These are phyloP conservation scores for Alligator mississippiensis DNA, from an alignment of 2,113 vertebrate species.

Conservation along the genomic window DNA sequence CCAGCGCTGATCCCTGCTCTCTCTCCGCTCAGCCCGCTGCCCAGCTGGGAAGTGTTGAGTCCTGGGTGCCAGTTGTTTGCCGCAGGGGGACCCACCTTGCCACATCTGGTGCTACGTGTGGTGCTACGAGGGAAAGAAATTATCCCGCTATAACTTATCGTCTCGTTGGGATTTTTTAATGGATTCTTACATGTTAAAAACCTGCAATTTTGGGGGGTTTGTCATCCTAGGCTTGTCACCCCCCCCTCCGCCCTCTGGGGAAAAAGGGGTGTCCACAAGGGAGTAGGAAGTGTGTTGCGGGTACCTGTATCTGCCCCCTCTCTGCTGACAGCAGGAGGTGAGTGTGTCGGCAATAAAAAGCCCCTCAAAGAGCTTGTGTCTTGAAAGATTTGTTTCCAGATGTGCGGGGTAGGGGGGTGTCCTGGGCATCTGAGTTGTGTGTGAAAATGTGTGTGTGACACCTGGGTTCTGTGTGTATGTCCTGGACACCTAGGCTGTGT, in stretches of 20 bases:
- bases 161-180: not conserved
- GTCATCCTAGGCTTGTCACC: too few relatives aligned
- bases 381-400: not conserved
- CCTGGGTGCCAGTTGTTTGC: not conserved
- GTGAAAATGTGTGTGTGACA: too few relatives aligned
- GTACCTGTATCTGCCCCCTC: not conserved
- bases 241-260: too few relatives aligned
- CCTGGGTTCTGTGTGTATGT: too few relatives aligned
- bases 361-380: not conserved
- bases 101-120: not conserved
- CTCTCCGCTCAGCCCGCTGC: not conserved
- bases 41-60: conserved; percentile 10
- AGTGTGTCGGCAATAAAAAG: not conserved
- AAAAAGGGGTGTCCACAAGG: too few relatives aligned
- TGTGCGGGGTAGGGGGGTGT: too few relatives aligned
- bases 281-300: not conserved
- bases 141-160: not conserved
- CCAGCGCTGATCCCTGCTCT: not conserved
- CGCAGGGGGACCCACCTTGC: not conserved
- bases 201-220: too few relatives aligned
- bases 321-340: not conserved
- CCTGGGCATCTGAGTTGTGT: too few relatives aligned
- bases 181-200: too few relatives aligned
- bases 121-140: not conserved
- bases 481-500: too few relatives aligned